A percentile compares a stretch with the other conserved stretches of the same genome.
These are phyloP conservation scores for Leuciscus idus DNA, from an alignment of 2,113 vertebrate genomes.

Conservation along the genomic window DNA sequence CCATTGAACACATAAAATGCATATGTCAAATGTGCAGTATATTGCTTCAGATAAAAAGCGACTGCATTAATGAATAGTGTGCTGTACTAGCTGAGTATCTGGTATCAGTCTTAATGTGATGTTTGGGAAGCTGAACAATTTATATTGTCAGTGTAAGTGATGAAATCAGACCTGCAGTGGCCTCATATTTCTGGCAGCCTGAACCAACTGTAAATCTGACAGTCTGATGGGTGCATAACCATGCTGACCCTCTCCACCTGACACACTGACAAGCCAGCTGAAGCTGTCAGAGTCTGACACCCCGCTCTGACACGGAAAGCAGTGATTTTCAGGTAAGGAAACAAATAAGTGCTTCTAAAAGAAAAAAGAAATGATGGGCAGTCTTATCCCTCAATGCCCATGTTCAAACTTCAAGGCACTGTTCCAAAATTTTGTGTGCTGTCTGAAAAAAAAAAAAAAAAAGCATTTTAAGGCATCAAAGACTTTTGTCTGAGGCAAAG, in stretches of 20 bases:
- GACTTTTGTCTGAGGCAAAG: background rate
- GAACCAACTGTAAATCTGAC: background rate
- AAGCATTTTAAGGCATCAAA: background rate
- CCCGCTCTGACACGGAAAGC: constrained; percentile 30
- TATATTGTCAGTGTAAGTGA: background rate
- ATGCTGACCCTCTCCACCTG: constrained; percentile 13
- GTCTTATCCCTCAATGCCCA: constrained; percentile 12
- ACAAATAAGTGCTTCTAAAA: constrained; percentile 44
- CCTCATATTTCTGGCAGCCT: constrained; percentile 8
- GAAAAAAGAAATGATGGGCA: constrained; percentile 27
- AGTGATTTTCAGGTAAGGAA: constrained; percentile 46
- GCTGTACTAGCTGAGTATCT: constrained; percentile 14
- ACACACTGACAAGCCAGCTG: constrained; percentile 34
- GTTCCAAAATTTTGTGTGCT: background rate
- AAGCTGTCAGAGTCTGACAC: constrained; percentile 44
- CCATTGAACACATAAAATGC: background rate
- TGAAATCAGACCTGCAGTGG: constrained; percentile 15
- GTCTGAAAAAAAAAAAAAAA: too few relatives aligned
- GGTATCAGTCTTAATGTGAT: constrained; percentile 8
- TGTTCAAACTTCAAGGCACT: background rate
- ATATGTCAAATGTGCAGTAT: background rate
- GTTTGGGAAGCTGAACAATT: background rate
- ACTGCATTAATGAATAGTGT: background rate
- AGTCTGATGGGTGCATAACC: constrained; percentile 5
- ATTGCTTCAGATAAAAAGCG: background rate